Evolutionary conservation across 1,140 invertebrate species (phyloP).

Genomic region (Megalopta genalis): DNA sequence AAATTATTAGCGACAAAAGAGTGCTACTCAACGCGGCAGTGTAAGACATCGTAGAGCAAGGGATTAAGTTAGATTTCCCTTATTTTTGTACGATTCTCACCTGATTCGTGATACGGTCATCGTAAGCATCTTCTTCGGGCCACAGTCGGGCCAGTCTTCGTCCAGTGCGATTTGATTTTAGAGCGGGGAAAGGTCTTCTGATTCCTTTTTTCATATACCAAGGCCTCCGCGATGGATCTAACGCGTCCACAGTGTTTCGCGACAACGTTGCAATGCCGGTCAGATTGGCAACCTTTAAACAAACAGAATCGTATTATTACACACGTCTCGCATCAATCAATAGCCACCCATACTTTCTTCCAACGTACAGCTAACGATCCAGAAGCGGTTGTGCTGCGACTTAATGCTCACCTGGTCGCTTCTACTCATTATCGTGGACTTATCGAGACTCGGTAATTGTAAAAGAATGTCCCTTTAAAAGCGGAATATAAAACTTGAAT

Average conservation of each 20-base stretch:
- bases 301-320: not conserved
- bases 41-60: too few species aligned
- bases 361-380: too few species aligned
- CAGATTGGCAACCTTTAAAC: slow-evolving; percentile 65
- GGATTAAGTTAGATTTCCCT: too few species aligned
- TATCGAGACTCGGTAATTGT: too few species aligned
- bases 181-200: slow-evolving; percentile 77
- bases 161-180: slow-evolving; percentile 76
- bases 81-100: slow-evolving; percentile 53
- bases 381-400: too few species aligned
- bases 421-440: too few species aligned
- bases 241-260: slow-evolving; percentile 60
- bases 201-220: slow-evolving; percentile 85
- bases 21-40: too few species aligned
- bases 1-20: too few species aligned
- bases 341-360: too few species aligned
- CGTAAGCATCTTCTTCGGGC: slow-evolving; percentile 81
- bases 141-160: slow-evolving; percentile 80
- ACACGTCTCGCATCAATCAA: not conserved
- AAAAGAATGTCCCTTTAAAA: too few species aligned
- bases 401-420: too few species aligned
- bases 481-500: too few species aligned
- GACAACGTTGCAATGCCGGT: slow-evolving; percentile 64
- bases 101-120: slow-evolving; percentile 87
- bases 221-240: slow-evolving; percentile 76